phyloP scores from a whole-genome alignment of 2,113 vertebrate species.

The Cheirogaleus medius region DNA sequence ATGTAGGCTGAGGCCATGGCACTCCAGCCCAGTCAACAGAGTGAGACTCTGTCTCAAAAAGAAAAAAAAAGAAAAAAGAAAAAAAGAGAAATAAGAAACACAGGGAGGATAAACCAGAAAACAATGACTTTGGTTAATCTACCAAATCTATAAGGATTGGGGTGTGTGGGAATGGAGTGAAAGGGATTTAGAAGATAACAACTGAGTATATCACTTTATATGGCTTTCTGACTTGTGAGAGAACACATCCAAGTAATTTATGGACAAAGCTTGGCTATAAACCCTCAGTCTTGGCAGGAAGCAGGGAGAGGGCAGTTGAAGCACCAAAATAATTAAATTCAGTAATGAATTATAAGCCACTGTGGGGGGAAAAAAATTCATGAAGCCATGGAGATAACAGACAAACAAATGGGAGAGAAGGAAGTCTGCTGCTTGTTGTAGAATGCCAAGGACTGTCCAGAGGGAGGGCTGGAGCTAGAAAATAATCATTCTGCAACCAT shows the following conservation, averaged over 20 bases:
- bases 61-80: background rate
- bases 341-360: background rate
- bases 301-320: background rate
- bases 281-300: background rate
- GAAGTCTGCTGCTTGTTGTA: background rate
- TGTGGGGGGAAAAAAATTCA: background rate
- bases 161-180: background rate
- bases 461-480: background rate
- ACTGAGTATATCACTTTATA: background rate
- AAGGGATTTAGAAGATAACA: background rate
- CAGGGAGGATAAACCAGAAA: background rate
- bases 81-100: background rate
- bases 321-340: conserved; percentile 30
- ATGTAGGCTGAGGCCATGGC: too few relatives aligned
- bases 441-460: background rate
- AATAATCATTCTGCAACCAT: background rate
- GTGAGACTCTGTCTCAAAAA: too few relatives aligned
- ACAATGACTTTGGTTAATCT: background rate
- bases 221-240: background rate
- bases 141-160: background rate
- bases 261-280: background rate
- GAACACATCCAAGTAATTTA: background rate
- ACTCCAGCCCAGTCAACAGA: too few relatives aligned
- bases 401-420: background rate
- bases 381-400: background rate